A percentile compares a stretch with the other conserved stretches of the same genome.
Conservation (phyloP, 2,888 invertebrate genomes). For the Sycophila texana region DNA sequence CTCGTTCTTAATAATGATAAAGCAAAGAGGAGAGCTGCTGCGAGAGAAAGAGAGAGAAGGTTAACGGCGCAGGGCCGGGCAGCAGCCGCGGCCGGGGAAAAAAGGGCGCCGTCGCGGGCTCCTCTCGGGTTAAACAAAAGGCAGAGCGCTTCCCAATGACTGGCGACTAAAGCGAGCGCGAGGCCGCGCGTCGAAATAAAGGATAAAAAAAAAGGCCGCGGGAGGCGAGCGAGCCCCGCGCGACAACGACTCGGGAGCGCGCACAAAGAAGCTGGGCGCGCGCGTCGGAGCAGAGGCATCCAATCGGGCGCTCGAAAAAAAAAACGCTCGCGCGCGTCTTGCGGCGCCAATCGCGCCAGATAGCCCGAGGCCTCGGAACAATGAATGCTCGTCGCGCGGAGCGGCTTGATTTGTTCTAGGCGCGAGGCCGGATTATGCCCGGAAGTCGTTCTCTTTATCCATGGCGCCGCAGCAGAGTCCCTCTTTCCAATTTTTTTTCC, state of each 20-base stretch:
- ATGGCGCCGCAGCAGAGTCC: slow-evolving; percentile 10
- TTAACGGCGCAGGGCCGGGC: background rate
- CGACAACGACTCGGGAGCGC: background rate
- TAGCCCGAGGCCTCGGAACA: slow-evolving; percentile 65
- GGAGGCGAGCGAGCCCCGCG: background rate
- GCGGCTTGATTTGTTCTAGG: slow-evolving; percentile 73
- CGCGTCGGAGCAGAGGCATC: background rate
- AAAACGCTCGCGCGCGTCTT: slow-evolving; percentile 45
- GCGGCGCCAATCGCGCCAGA: slow-evolving; percentile 61
- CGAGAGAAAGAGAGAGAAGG: background rate
- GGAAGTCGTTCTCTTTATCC: slow-evolving; percentile 62
- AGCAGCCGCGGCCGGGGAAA: background rate
- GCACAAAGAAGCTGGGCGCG: slow-evolving; percentile 3
- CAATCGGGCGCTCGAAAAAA: slow-evolving; percentile 59
- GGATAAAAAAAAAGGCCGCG: slow-evolving; percentile 12
- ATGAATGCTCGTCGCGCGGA: slow-evolving; percentile 63
- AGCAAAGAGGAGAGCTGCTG: background rate
- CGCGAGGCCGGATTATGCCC: slow-evolving; percentile 72
- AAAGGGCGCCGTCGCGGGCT: background rate
- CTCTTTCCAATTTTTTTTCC: slow-evolving; percentile 32
- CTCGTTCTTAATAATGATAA: background rate
- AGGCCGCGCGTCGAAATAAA: slow-evolving; percentile 18
- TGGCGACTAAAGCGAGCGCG: slow-evolving; percentile 11
- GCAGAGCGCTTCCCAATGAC: slow-evolving; percentile 3
- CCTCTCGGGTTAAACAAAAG: background rate